These are phyloP conservation scores for Phanerotoma sp. DNA, from an alignment of 2,888 invertebrate genomes.

Conservation along the genomic window DNA sequence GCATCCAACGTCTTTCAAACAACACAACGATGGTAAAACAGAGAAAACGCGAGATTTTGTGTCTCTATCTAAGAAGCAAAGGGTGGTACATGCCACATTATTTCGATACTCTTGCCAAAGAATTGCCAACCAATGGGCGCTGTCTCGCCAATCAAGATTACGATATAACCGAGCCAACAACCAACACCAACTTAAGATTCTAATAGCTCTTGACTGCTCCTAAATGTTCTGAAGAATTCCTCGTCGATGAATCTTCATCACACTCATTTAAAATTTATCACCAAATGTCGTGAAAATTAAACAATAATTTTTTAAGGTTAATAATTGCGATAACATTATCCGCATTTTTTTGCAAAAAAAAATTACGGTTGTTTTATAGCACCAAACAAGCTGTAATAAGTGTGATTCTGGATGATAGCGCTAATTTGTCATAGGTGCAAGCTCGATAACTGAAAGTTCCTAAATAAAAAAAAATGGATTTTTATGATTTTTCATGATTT, in stretches of 20 bases:
- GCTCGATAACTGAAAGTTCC: too few species aligned
- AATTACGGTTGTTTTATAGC: too few species aligned
- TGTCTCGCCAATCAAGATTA: constrained; percentile 15
- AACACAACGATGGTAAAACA: too few species aligned
- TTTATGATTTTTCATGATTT: too few species aligned
- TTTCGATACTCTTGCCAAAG: constrained; percentile 18
- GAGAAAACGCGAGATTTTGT: too few species aligned
- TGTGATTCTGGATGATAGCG: too few species aligned
- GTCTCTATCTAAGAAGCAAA: not conserved
- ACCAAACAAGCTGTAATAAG: too few species aligned
- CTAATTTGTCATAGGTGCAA: too few species aligned
- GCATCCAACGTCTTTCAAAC: too few species aligned
- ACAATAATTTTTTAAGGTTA: not conserved
- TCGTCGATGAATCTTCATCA: not conserved
- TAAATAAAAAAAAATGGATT: too few species aligned
- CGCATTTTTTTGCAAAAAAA: too few species aligned
- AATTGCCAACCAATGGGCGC: constrained; percentile 20
- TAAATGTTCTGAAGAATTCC: constrained; percentile 1
- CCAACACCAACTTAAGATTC: not conserved
- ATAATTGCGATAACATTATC: too few species aligned
- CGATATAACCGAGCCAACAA: constrained; percentile 1
- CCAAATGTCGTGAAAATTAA: not conserved
- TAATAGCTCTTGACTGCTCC: constrained; percentile 13
- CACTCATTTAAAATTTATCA: not conserved
- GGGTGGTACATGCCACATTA: constrained; percentile 13